phyloP scores from a whole-genome alignment of 2,797 vertebrate species.

The Gallirallus australis region DNA sequence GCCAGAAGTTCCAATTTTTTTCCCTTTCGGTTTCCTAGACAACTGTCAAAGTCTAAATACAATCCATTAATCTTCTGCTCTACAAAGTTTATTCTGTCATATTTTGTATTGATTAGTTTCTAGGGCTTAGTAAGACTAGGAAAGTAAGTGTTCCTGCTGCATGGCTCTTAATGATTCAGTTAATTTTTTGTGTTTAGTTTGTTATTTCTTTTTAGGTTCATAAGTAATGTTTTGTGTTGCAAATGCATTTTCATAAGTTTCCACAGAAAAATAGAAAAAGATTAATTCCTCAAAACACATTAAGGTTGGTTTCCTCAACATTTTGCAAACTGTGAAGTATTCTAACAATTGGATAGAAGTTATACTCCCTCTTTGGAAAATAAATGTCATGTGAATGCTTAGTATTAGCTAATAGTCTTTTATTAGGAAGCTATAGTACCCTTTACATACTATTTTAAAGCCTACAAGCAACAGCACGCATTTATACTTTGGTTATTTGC shows the following conservation, averaged over 20 bases:
- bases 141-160: background rate
- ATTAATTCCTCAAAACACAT: background rate
- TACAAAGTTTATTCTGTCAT: background rate
- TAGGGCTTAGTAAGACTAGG: background rate
- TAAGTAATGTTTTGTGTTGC: background rate
- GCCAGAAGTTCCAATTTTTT: constrained; percentile 5
- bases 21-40: constrained; percentile 16
- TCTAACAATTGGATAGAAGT: background rate
- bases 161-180: background rate
- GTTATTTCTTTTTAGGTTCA: background rate
- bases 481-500: background rate
- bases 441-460: background rate
- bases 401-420: background rate
- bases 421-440: background rate
- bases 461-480: background rate
- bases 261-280: background rate
- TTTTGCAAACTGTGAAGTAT: background rate
- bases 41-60: constrained; percentile 40
- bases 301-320: background rate
- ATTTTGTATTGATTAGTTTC: constrained; percentile 40
- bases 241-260: background rate
- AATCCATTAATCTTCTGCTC: constrained; percentile 37
- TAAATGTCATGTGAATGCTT: background rate
- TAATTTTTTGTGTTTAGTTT: constrained; percentile 1
- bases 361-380: background rate